These are phyloP conservation scores for Zoanthus sansibaricus DNA, from an alignment of 92 coral and sea anemone species.

Conservation along the genomic window DNA sequence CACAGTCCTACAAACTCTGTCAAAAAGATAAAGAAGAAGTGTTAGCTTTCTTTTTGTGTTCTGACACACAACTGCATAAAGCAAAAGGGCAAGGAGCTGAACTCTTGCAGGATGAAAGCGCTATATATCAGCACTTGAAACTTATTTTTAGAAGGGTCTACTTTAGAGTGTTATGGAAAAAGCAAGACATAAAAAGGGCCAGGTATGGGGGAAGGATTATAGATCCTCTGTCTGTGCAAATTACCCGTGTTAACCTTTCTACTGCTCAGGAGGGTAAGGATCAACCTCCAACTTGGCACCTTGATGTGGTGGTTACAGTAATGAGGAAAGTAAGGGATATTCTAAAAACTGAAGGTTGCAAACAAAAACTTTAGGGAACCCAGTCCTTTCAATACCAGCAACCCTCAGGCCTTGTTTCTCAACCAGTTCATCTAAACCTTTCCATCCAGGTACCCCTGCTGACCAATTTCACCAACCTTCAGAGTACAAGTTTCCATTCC, in stretches of 20 bases:
- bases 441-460: conserved; percentile 7
- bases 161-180: conserved; percentile 53
- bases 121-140: conserved; percentile 56
- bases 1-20: conserved; percentile 35
- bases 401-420: conserved; percentile 4
- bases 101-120: conserved; percentile 52
- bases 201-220: conserved; percentile 64
- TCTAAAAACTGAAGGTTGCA: not conserved
- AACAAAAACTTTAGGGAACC: not conserved
- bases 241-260: not conserved
- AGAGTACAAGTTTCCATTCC: conserved; percentile 11
- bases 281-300: not conserved
- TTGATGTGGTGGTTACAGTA: not conserved
- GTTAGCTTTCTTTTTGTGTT: conserved; percentile 56
- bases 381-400: conserved; percentile 24
- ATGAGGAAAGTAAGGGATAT: conserved; percentile 7
- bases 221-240: not conserved
- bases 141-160: conserved; percentile 70
- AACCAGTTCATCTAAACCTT: conserved; percentile 16
- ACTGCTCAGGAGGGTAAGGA: not conserved
- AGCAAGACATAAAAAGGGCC: conserved; percentile 65
- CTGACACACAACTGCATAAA: conserved; percentile 59
- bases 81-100: conserved; percentile 47
- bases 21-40: conserved; percentile 51
- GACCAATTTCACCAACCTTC: conserved; percentile 10